Base-by-base conservation (phyloP, 1,140 invertebrate genomes). In the Hyposmocoma kahamanoa region DNA sequence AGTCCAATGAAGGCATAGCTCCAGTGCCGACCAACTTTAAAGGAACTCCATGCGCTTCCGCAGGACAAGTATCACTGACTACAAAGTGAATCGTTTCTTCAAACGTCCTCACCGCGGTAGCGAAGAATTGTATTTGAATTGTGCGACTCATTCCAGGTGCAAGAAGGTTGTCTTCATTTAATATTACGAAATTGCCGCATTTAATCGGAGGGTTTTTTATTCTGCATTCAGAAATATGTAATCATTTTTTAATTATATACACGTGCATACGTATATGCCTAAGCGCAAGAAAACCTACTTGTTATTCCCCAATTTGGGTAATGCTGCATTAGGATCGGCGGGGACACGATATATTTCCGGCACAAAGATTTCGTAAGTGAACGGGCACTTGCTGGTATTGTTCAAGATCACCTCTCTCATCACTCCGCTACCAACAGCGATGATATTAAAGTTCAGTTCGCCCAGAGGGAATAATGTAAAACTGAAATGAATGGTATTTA, bases 331-430 rank as follows among this genome's bases (percentile, higher is more conserved):
- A 19, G 50, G 56, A 26, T 61, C 53, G 1, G 71, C 59, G 21
- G 67, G 65, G 2, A 20, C 13, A 50, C 59, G 67, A 41, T 84
- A 81, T 53, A 67, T 17, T 5, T 42, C 19, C 13, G 82, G 78
- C 49, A 85, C 32, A 13, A 81, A 48, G 20, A 85, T 82, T 50
- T 78, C 76, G 43, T 79, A 85, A 1, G 72, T 84, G 20, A 85
- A 59, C 0, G 82, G 78, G 56, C 80, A 85, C 67, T 84, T 81
- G 42, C 82, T 82, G 1, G 78, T 85, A 42, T 85, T 85, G 30
- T 77, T 84, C 26, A 85, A 54, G 32, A 82, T 81, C 13, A 85
- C 73, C 24, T 85, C 82, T 56, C 75, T 67, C 43, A 53, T 65
- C 10, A 79, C 67, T 17, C 64, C 64, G 30, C 62, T 78, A 5